phyloP scores from a whole-genome alignment of 2,888 invertebrate species.

The Ecdyonurus torrentis region DNA sequence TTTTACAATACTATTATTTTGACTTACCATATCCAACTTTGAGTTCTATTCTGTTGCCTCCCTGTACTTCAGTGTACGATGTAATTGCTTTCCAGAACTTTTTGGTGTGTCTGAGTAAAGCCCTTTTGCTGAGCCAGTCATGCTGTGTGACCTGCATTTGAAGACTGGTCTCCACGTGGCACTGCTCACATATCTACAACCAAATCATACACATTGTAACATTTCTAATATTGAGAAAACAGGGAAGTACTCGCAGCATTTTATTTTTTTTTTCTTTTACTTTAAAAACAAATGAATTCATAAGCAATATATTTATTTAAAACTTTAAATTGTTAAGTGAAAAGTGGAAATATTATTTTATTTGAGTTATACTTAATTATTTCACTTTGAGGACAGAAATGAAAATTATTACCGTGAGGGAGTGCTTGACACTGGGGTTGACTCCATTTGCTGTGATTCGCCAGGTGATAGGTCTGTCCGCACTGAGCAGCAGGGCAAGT shows the following conservation, averaged over 20 bases:
- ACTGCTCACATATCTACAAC: conserved; percentile 12
- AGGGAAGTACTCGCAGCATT: background rate
- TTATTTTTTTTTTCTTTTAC: background rate
- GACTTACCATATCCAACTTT: conserved; percentile 13
- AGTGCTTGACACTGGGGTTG: conserved; percentile 3
- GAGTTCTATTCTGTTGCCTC: conserved; percentile 15
- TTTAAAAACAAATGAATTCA: background rate
- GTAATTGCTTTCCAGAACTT: conserved; percentile 15
- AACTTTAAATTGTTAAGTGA: background rate
- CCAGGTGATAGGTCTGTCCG: conserved; percentile 13
- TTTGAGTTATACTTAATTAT: too few relatives aligned
- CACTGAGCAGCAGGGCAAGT: conserved; percentile 11
- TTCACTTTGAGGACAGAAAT: too few relatives aligned
- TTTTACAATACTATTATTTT: background rate
- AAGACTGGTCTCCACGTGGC: conserved; percentile 13
- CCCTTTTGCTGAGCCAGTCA: conserved; percentile 11
- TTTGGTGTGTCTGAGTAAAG: conserved; percentile 13
- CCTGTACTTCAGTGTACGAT: conserved; percentile 16
- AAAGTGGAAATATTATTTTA: too few relatives aligned
- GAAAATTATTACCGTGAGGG: conserved; percentile 9
- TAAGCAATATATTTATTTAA: background rate
- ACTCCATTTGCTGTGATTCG: conserved; percentile 7
- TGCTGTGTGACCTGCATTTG: conserved; percentile 10
- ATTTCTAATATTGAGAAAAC: background rate
- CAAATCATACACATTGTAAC: background rate